These are phyloP conservation scores for Smutsia gigantea DNA, from an alignment of 2,797 vertebrate species.

Conservation along the genomic window DNA sequence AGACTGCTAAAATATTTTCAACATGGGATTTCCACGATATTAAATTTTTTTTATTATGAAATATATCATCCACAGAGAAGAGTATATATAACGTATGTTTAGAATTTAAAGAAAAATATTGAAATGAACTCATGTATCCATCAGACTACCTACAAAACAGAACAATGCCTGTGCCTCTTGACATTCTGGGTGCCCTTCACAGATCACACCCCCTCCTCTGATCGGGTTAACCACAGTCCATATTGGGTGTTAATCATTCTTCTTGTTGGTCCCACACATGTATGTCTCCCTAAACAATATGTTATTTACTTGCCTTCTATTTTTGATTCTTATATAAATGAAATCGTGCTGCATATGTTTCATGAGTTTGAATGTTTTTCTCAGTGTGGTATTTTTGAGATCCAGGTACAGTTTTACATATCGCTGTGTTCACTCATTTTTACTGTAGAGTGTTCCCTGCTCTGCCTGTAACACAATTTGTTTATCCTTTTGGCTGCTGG, in stretches of 20 bases:
- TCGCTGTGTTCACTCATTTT: not conserved
- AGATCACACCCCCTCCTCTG: fast-evolving
- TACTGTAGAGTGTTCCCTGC: not conserved
- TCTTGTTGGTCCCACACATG: not conserved
- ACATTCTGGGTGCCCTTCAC: not conserved
- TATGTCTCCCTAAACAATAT: not conserved
- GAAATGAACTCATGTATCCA: not conserved
- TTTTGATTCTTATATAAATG: not conserved
- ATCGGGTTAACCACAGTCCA: not conserved
- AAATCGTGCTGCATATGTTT: not conserved
- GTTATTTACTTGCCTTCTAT: not conserved
- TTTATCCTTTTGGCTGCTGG: not conserved
- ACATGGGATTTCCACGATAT: conserved; percentile 69
- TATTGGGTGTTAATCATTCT: not conserved
- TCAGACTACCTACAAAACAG: not conserved
- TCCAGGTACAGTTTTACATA: not conserved
- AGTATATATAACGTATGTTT: conserved; percentile 6
- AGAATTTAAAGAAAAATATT: conserved; percentile 56
- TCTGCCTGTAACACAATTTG: not conserved
- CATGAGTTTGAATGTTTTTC: not conserved
- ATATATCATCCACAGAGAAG: conserved; percentile 61
- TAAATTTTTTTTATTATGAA: conserved; percentile 73
- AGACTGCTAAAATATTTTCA: conserved; percentile 65
- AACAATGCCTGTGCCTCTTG: not conserved
- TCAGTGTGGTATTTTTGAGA: not conserved